Base-by-base conservation (phyloP, 2,888 invertebrate species). In the Cataglyphis altisquamis region DNA sequence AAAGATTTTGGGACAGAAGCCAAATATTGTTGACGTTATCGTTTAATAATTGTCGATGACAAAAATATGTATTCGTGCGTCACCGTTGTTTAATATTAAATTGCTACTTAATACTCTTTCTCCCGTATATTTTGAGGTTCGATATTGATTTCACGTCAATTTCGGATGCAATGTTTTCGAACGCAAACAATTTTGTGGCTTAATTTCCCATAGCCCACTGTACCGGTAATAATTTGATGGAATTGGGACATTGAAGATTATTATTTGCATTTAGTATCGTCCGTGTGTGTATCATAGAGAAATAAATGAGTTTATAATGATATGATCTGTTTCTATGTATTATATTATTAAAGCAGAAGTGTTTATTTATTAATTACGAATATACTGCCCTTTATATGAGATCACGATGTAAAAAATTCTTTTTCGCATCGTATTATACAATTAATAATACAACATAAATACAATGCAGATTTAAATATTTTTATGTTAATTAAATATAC, bases 191-290 rank as follows among this genome's bases (percentile, higher is more conserved):
- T 80, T 80, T 80, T 80, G 45, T 18, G 9, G 45, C 21, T 80
- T 62, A 80, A 80, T 80, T 80, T 80, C 12, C 60, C n/a, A 48
- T 48, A 36, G 45, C 48, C 41, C 15, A 25, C 45, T 62, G 78
- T 25, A 41, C 25, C 18, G 32, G 8, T 36, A 72, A 70, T 80
- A 80, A 72, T 80, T 60, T 80, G 78, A 80, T 80, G 72, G 72
- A 80, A 80, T 80, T 80, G 57, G 60, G 18, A 60, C 72, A 36
- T 48, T 48, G 70, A 78, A 78, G 78, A 70, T 78, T 78, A 75
- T 75, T 74, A 70, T 78, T 78, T 78, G 45, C 60, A 21, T 70
- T 60, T 57, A 21, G 48, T 48, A 80, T 45, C 72, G 36, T 18
- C 21, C 18, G 21, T 45, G 21, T 66, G 15, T 57, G 21, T 29